A percentile compares a stretch with the other conserved stretches of the same genome.
Evolutionary conservation across 1,140 invertebrate genomes (phyloP).

Genomic region (Drosophila aff.): DNA sequence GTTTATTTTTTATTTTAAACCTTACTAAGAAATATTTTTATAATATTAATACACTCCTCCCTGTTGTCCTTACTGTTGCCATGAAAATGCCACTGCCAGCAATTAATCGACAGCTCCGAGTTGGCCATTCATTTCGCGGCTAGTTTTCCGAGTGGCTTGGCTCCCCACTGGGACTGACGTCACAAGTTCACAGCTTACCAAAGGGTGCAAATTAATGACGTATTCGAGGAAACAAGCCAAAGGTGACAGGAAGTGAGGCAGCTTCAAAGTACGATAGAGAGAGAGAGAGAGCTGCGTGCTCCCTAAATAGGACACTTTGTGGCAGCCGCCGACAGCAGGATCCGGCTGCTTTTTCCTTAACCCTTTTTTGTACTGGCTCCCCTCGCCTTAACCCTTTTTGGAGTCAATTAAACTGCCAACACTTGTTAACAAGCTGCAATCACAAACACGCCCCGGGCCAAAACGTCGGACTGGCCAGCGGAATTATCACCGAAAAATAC

Average conservation of each 20-base stretch:
- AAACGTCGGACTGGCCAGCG: conserved; percentile 33
- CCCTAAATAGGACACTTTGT: conserved; percentile 66
- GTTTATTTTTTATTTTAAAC: too few relatives aligned
- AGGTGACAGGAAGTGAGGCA: conserved; percentile 45
- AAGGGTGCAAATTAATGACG: conserved; percentile 45
- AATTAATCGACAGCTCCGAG: conserved; percentile 74
- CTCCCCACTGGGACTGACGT: conserved; percentile 57
- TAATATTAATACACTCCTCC: background rate
- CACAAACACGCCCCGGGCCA: conserved; percentile 80
- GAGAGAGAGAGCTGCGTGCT: conserved; percentile 5
- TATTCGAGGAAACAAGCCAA: conserved; percentile 11
- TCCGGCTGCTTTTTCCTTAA: conserved; percentile 23
- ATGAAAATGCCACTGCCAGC: conserved; percentile 71
- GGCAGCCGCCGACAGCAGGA: conserved; percentile 66
- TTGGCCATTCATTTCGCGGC: conserved; percentile 45
- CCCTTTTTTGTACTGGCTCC: background rate
- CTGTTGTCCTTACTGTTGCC: conserved; percentile 29
- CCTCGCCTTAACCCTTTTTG: background rate
- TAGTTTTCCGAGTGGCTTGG: conserved; percentile 29
- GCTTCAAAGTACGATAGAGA: conserved; percentile 3
- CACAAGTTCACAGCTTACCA: conserved; percentile 49
- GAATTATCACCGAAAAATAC: conserved; percentile 68
- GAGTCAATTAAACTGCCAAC: conserved; percentile 85
- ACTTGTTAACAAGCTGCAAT: conserved; percentile 85
- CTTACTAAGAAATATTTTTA: background rate